Percentiles rank a stretch among this genome's conserved stretches.
Conservation (phyloP, 2,888 invertebrate genomes). For the Torymus tubicola region DNA sequence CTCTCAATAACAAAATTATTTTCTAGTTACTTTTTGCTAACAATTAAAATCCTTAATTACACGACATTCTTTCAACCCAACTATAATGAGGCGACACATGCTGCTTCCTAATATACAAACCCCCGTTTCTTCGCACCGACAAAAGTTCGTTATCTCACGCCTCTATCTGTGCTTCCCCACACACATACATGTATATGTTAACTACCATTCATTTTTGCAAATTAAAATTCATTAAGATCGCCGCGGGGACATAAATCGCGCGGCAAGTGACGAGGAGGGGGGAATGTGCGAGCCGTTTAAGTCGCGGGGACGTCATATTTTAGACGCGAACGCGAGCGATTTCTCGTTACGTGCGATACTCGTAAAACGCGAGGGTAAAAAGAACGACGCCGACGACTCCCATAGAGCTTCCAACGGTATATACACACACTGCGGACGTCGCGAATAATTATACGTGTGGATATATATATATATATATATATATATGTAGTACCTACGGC, state of each 20-base stretch:
- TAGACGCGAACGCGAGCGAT: constrained; percentile 35
- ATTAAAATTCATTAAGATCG: constrained; percentile 50
- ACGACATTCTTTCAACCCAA: too few relatives aligned
- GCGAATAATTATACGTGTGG: constrained; percentile 37
- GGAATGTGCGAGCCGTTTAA: constrained; percentile 14
- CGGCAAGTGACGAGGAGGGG: constrained; percentile 33
- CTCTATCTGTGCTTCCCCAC: too few relatives aligned
- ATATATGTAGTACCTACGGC: too few relatives aligned
- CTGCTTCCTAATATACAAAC: too few relatives aligned
- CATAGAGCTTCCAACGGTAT: constrained; percentile 6
- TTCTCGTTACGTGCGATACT: constrained; percentile 48
- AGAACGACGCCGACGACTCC: background rate
- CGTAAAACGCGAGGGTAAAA: constrained; percentile 32
- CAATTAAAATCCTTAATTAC: too few relatives aligned
- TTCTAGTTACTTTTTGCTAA: too few relatives aligned
- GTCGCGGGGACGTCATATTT: constrained; percentile 52
- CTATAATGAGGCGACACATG: too few relatives aligned
- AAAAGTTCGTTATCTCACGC: too few relatives aligned
- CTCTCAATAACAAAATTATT: too few relatives aligned
- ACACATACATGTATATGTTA: too few relatives aligned
- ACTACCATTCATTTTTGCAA: background rate
- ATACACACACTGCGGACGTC: background rate
- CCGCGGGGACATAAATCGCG: constrained; percentile 41
- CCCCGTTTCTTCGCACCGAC: too few relatives aligned
- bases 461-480: background rate